phyloP scores from a whole-genome alignment of 2,797 vertebrate species.

The Centropyge bicolor region DNA sequence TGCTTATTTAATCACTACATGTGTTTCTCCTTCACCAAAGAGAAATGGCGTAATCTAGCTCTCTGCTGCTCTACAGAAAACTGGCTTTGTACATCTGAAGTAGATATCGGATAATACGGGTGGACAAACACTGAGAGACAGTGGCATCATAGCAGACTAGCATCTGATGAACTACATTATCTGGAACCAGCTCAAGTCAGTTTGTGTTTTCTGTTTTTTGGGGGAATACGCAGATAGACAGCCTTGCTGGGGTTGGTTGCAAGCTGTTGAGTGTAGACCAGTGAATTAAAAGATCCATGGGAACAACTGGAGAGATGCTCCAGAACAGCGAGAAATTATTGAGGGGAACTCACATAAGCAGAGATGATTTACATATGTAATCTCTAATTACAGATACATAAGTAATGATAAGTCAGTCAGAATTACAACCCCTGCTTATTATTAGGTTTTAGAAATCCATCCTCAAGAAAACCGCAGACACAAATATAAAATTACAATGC shows the following conservation, averaged over 20 bases:
- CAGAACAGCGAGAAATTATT: too few species aligned
- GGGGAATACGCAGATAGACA: background rate
- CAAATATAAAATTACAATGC: too few species aligned
- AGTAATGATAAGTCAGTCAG: too few species aligned
- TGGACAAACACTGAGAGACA: constrained; percentile 23
- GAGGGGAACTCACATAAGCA: too few species aligned
- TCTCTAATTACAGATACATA: too few species aligned
- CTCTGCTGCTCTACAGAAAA: background rate
- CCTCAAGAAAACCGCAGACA: too few species aligned
- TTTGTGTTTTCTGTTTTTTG: background rate
- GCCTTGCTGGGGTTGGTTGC: background rate
- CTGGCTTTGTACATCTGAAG: background rate
- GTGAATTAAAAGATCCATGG: too few species aligned
- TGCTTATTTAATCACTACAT: constrained; percentile 56
- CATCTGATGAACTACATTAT: constrained; percentile 7
- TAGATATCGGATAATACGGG: background rate
- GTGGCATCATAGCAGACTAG: background rate
- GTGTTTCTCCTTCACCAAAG: constrained; percentile 21
- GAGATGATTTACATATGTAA: too few species aligned
- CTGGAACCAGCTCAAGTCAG: background rate
- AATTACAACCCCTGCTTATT: too few species aligned
- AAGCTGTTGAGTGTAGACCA: background rate
- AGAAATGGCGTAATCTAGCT: constrained; percentile 26
- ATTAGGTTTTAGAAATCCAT: too few species aligned
- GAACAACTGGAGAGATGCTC: too few species aligned